A percentile compares a stretch with the other conserved stretches of the same genome.
Conservation (phyloP, 30 jellyfish, hydroid and myxozoan species). For the Catostylus mosaicus region DNA sequence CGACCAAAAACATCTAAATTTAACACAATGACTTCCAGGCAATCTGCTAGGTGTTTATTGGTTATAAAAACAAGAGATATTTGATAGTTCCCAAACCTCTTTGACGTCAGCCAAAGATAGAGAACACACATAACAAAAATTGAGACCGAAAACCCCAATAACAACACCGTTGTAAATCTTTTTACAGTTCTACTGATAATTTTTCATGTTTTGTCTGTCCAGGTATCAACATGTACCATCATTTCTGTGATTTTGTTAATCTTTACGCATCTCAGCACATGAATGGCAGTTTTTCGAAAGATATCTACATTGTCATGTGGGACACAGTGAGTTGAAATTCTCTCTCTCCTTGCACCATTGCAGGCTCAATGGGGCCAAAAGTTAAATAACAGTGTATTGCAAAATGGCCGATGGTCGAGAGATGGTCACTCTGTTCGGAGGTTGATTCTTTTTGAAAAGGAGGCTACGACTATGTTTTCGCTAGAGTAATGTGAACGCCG, state of each 20-base stretch:
- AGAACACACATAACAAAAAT: background rate
- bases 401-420: too few species aligned
- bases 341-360: too few species aligned
- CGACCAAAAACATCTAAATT: too few species aligned
- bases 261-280: constrained; percentile 82
- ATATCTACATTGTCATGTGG: constrained; percentile 78
- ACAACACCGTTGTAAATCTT: too few species aligned
- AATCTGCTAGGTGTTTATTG: background rate
- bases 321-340: constrained; percentile 75
- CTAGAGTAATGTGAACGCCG: too few species aligned
- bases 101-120: background rate
- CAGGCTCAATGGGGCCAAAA: too few species aligned
- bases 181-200: background rate
- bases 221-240: constrained; percentile 90
- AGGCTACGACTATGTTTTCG: too few species aligned
- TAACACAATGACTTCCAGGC: background rate
- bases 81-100: background rate
- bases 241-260: constrained; percentile 84
- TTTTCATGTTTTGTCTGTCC: background rate
- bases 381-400: too few species aligned
- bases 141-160: too few species aligned
- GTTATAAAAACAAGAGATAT: background rate
- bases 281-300: constrained; percentile 83
- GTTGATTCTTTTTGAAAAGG: too few species aligned
- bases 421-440: too few species aligned